phyloP scores from a whole-genome alignment of 2,797 vertebrate species.

The Molossus alvarezi region DNA sequence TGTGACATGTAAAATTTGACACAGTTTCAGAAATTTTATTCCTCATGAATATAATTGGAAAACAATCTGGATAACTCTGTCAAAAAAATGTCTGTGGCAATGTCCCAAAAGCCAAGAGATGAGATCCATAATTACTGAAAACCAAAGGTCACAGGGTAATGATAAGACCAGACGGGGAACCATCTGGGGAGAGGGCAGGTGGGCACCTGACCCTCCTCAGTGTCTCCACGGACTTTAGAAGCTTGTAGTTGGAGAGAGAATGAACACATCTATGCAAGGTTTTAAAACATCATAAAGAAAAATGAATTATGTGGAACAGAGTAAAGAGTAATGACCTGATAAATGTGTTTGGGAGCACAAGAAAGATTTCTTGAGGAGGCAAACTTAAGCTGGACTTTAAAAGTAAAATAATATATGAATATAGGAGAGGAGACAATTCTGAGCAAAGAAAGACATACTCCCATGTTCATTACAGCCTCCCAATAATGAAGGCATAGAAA shows the following conservation, averaged over 20 bases:
- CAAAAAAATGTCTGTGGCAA: neutral
- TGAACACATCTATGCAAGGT: neutral
- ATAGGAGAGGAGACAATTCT: neutral
- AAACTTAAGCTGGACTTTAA: neutral
- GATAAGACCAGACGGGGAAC: neutral
- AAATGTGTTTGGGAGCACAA: neutral
- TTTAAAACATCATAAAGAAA: neutral
- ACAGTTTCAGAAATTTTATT: neutral
- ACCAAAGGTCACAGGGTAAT: neutral
- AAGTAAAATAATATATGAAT: neutral
- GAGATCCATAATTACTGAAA: neutral
- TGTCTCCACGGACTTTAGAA: neutral
- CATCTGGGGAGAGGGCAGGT: neutral
- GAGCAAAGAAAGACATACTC: neutral
- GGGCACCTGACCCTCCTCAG: neutral
- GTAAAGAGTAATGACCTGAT: neutral
- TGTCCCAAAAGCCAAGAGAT: neutral
- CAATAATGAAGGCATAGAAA: neutral
- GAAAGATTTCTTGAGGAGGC: neutral
- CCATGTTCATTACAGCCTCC: neutral
- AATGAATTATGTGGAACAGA: neutral
- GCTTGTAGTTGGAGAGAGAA: neutral
- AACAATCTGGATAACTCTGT: neutral
- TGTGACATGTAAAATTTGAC: conserved; percentile 27
- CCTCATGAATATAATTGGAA: neutral